Percentiles rank a stretch among this genome's conserved stretches.
Evolutionary conservation across 2,888 invertebrate species (phyloP).

Genomic region (Glyphotaelius pellucidus): DNA sequence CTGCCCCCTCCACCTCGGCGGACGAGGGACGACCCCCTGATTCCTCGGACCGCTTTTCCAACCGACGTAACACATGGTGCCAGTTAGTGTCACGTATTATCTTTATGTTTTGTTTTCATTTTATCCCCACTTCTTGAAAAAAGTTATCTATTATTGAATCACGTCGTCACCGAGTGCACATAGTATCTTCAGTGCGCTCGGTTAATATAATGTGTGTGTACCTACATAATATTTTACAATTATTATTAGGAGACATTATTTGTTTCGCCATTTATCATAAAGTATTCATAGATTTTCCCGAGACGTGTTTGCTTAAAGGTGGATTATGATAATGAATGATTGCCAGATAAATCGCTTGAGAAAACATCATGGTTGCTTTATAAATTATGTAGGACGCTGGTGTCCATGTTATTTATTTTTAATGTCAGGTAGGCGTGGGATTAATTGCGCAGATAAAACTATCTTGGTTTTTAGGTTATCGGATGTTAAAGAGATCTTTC

Average conservation of each 20-base stretch:
- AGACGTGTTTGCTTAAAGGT: conserved; percentile 24
- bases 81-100: conserved; percentile 71
- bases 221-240: background rate
- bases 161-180: background rate
- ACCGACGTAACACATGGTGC: conserved; percentile 77
- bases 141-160: background rate
- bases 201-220: background rate
- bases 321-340: conserved; percentile 42
- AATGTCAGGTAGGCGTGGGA: conserved; percentile 11
- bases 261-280: background rate
- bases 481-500: background rate
- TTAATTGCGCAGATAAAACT: conserved; percentile 26
- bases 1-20: conserved; percentile 62
- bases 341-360: conserved; percentile 38
- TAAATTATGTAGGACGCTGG: conserved; percentile 29
- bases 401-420: conserved; percentile 23
- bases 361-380: conserved; percentile 2
- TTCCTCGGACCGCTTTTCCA: conserved; percentile 66
- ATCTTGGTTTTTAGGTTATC: conserved; percentile 8
- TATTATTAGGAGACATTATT: background rate
- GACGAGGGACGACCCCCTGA: conserved; percentile 40
- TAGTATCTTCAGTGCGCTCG: background rate
- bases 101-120: background rate
- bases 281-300: conserved; percentile 3
- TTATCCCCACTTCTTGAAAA: background rate